These are phyloP conservation scores for Nephrotoma guestfalica DNA, from an alignment of 2,888 invertebrate genomes.

Conservation along the genomic window DNA sequence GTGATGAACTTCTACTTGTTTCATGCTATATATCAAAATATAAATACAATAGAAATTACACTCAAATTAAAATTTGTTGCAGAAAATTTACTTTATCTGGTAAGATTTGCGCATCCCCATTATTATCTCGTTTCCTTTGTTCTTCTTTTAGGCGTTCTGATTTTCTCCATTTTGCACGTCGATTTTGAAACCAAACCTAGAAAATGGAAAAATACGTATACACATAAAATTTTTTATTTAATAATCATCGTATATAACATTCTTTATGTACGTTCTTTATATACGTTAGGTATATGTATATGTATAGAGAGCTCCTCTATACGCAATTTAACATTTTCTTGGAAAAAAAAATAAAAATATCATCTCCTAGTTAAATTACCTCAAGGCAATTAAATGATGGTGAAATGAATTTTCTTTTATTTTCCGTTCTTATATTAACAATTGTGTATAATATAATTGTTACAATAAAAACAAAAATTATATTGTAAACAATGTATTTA, in stretches of 20 bases:
- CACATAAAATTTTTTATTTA: neutral
- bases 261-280: neutral
- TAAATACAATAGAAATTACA: neutral
- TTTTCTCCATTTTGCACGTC: conserved; percentile 85
- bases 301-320: neutral
- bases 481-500: neutral
- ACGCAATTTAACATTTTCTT: neutral
- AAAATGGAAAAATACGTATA: neutral
- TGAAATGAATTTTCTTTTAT: neutral
- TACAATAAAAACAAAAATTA: neutral
- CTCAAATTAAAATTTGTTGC: neutral
- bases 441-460: neutral
- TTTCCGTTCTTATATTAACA: neutral
- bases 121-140: conserved; percentile 68
- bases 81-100: conserved; percentile 33
- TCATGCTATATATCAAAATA: conserved; percentile 15
- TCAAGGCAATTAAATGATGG: neutral
- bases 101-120: conserved; percentile 46
- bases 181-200: conserved; percentile 89
- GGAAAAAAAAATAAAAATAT: neutral
- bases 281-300: neutral
- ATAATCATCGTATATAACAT: neutral
- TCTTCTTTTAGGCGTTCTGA: conserved; percentile 85
- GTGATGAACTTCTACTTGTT: conserved; percentile 33
- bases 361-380: neutral